phyloP scores from a whole-genome alignment of 2,113 vertebrate genomes.

The Ivindomyrus marchei region DNA sequence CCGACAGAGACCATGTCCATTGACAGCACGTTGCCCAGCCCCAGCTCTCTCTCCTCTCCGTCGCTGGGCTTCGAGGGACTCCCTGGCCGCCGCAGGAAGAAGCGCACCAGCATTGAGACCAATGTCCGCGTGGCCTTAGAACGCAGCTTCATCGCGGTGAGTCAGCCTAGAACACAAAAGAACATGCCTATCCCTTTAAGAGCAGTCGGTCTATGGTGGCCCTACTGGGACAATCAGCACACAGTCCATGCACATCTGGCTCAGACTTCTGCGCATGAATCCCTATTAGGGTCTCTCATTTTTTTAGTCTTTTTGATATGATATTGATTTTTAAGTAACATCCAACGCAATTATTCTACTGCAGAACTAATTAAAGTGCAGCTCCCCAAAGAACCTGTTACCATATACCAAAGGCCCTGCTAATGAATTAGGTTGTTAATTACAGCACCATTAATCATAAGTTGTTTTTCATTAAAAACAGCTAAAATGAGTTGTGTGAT shows the following conservation, averaged over 20 bases:
- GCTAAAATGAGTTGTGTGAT: neutral
- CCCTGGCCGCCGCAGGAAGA: slow-evolving; percentile 82
- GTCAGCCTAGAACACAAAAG: neutral
- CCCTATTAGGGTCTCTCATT: neutral
- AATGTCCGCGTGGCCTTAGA: slow-evolving; percentile 88
- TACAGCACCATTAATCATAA: neutral
- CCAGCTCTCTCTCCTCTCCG: slow-evolving; percentile 76
- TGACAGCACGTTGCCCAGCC: slow-evolving; percentile 81
- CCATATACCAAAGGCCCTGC: slow-evolving; percentile 12
- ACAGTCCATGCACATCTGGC: too few relatives aligned
- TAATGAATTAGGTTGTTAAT: slow-evolving; percentile 11
- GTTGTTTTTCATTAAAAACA: neutral
- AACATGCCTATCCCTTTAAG: neutral
- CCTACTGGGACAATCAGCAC: neutral
- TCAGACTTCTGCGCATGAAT: neutral
- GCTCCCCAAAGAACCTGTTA: neutral
- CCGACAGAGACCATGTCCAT: slow-evolving; percentile 82
- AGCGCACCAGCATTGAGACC: slow-evolving; percentile 93
- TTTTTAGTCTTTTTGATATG: neutral
- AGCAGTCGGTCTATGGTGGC: neutral
- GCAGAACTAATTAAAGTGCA: neutral
- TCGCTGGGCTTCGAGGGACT: slow-evolving; percentile 77
- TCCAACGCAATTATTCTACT: neutral
- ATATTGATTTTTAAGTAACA: slow-evolving; percentile 12
- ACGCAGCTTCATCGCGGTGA: slow-evolving; percentile 80